Evolutionary conservation across 1,140 invertebrate genomes (phyloP), one percentile per base, ranked within the genome.

Genomic region (Hycleus cichorii): DNA sequence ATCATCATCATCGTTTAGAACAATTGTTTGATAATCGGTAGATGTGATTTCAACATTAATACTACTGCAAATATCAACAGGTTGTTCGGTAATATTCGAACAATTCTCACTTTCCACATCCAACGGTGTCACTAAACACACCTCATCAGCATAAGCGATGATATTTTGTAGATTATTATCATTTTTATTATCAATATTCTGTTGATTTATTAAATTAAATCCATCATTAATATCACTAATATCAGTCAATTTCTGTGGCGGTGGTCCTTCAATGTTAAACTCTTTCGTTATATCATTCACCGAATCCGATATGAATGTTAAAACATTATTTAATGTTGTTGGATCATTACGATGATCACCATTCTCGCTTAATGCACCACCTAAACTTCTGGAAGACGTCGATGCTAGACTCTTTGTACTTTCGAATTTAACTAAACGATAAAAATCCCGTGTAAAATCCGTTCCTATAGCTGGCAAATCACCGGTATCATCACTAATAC

Each of bases 341-440:
- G 40, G 4, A n/a, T 42, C 40, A 68, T 87, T 85, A 24, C 84
- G 75, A 75, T 49, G 48, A 58, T 87, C 86, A 40, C 72, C 66
- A 52, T 70, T 77, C 58, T 77, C 76, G 10, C 77, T 74, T 1
- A 78, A 74, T 55, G 72, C 76, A 49, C 77, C 75, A 9, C 69
- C 72, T 11, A 80, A 67, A 51, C 82, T 80, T 67, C 81, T 78
- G 24, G 86, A 87, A 12, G 86, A 88, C 53, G 83, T 87, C 6
- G 85, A 87, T n/a, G 86, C 85, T 66, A 89, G 75, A 70, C 86
- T 88, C 69, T 87, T 87, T 54, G 83, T 87, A 70, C 86, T 89
- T 73, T 88, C 88, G 66, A 88, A 88, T 73, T 87, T 88, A 38
- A 89, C 87, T 48, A 90, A 78, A 26, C 71, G 67, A 58, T 82